phyloP scores from a whole-genome alignment of 2,888 invertebrate genomes.

The Sabatieria punctata region DNA sequence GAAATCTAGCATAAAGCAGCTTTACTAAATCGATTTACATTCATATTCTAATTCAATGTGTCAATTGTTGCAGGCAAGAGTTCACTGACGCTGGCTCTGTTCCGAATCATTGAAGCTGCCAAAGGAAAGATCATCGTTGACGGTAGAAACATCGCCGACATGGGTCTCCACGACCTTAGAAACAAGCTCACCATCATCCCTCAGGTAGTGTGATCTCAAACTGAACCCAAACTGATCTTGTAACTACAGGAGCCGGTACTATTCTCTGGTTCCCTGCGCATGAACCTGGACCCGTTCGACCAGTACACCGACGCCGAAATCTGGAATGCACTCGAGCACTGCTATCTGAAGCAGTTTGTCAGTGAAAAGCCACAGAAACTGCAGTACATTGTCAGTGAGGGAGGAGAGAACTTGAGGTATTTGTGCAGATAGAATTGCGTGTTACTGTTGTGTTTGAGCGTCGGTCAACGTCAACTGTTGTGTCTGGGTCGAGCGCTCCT shows the following conservation, averaged over 20 bases:
- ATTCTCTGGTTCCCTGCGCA: constrained; percentile 71
- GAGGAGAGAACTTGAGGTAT: constrained; percentile 59
- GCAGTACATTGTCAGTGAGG: constrained; percentile 66
- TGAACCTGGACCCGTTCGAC: constrained; percentile 81
- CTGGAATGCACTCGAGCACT: constrained; percentile 70
- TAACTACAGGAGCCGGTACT: constrained; percentile 63
- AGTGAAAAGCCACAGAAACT: constrained; percentile 56
- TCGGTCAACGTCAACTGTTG: constrained; percentile 38
- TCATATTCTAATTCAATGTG: no score
- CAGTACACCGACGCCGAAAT: constrained; percentile 58
- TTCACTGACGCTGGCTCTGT: constrained; percentile 65
- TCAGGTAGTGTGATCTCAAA: constrained; percentile 25
- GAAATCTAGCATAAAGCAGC: no score
- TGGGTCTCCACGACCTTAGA: constrained; percentile 69
- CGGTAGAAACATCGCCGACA: constrained; percentile 54
- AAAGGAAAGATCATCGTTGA: constrained; percentile 63
- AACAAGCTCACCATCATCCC: constrained; percentile 61
- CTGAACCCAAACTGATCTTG: neutral
- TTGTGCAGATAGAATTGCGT: neutral
- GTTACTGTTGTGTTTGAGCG: constrained; percentile 23
- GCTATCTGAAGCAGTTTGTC: constrained; percentile 70
- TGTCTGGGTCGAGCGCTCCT: constrained; percentile 38
- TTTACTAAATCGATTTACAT: no score
- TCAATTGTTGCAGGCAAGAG: constrained; percentile 56
- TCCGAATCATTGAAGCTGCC: constrained; percentile 66